Base-by-base conservation (phyloP, 2,888 invertebrate genomes). In the Cryptus armator region DNA sequence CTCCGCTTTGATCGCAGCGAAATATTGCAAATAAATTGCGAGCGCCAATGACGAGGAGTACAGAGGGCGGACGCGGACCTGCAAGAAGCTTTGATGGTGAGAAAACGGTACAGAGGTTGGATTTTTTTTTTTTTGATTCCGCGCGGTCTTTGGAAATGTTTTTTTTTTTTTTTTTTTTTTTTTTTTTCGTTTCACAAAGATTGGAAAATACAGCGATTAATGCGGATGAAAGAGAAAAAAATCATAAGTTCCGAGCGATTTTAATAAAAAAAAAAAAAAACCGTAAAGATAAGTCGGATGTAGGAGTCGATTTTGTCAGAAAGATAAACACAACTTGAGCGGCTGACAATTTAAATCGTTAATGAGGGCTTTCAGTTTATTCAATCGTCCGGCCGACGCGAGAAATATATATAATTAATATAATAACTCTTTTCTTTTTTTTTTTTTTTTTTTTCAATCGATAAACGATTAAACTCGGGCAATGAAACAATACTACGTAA, bases 21-120 rank as follows among this genome's bases (percentile, higher is more conserved):
- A 72, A 72, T 81, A 74, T 83, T 62, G 78, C 81, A 81, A 51
- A 75, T 81, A 71, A 81, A 37, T 37, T 75, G 32, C 46, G 78
- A 81, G 37, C 81, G 78, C 79, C 87, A 84, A 79, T 81, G 84
- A 83, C 78, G 84, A 71, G 66, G 62, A 86, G 86, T 75, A 84
- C 87, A 86, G 37, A 88, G 86, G 87, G 88, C 86, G 85, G 89
- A 88, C 86, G 89, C 89, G 91, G 9, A 93, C 93, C 93, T 93
- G 93, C 90, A 93, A 93, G 92, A 93, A 93, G 90, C 88, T 93
- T 93, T 92, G 91, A 92, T 91, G 89, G 90, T 90, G 88, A 88
- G 89, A 90, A 89, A 88, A 86, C 80, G 79, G 79, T 71, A 53
- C 71, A 14, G 70, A 76, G 82, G 85, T 77, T 70, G 51, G 77